Evolutionary conservation across 2,888 invertebrate species (phyloP).

Genomic region (Drosophila meridionalis): DNA sequence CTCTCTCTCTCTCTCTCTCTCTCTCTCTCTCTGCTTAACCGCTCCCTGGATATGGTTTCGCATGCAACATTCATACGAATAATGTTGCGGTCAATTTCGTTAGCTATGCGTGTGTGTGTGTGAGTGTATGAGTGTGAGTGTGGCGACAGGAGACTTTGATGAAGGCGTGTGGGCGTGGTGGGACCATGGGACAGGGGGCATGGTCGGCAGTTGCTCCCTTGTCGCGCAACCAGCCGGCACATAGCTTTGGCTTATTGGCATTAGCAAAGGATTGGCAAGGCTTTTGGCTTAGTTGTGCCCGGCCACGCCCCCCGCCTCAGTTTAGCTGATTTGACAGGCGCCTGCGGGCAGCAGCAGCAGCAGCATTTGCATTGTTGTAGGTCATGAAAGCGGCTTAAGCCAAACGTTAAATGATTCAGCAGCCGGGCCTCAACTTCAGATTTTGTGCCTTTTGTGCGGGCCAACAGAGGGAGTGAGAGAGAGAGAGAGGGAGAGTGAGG

Average conservation of each 20-base stretch:
- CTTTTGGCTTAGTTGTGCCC: slow-evolving; percentile 39
- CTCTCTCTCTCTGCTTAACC: not conserved
- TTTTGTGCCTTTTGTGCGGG: slow-evolving; percentile 9
- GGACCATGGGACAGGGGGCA: not conserved
- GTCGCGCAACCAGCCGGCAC: slow-evolving; percentile 12
- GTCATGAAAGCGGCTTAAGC: slow-evolving; percentile 48
- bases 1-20: not conserved
- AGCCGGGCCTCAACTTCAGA: slow-evolving; percentile 29
- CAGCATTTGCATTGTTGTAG: slow-evolving; percentile 32
- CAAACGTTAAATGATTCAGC: slow-evolving; percentile 47
- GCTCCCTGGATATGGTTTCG: slow-evolving; percentile 20
- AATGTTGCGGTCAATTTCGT: slow-evolving; percentile 79
- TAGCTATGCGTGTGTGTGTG: slow-evolving; percentile 27
- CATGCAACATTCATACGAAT: slow-evolving; percentile 71
- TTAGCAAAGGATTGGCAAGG: slow-evolving; percentile 55
- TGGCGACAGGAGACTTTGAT: slow-evolving; percentile 12
- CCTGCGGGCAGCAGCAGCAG: slow-evolving; percentile 32
- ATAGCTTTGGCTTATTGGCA: slow-evolving; percentile 68
- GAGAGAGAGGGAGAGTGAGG: not conserved
- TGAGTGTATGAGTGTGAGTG: slow-evolving; percentile 13
- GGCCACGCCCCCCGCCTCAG: not conserved
- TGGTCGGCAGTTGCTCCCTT: slow-evolving; percentile 8
- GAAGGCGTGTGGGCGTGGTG: not conserved
- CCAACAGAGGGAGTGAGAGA: not conserved
- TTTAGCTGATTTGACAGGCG: slow-evolving; percentile 52